These are phyloP conservation scores for Muscicapa striata DNA, from an alignment of 2,797 vertebrate species.

Conservation along the genomic window DNA sequence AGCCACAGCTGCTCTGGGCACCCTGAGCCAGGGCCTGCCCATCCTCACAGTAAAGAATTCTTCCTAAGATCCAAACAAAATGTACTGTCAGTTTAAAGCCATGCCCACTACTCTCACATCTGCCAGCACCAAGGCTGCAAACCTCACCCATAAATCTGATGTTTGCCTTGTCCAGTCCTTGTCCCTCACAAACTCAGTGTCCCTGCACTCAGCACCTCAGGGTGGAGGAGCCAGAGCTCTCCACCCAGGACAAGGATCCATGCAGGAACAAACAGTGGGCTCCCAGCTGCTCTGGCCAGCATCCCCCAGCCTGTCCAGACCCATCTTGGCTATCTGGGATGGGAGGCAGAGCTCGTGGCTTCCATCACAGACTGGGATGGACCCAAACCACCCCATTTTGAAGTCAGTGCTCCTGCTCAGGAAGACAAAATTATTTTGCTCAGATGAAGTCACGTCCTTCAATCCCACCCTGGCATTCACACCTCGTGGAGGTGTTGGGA, in stretches of 20 bases:
- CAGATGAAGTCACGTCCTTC: background rate
- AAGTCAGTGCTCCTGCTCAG: background rate
- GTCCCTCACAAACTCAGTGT: background rate
- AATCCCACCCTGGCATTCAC: background rate
- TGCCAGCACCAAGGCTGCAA: background rate
- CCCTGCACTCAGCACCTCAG: background rate
- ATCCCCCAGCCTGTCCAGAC: background rate
- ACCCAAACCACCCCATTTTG: rapidly evolving
- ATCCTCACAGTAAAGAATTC: background rate
- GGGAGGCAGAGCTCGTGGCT: background rate
- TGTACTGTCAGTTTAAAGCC: background rate
- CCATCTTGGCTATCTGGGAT: rapidly evolving
- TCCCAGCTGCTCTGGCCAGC: background rate
- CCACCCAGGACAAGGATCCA: background rate
- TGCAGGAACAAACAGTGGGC: background rate
- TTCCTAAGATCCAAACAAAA: background rate
- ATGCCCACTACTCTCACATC: background rate
- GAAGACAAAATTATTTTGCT: background rate
- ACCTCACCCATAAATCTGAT: background rate
- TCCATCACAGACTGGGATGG: rapidly evolving
- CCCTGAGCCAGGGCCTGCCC: rapidly evolving
- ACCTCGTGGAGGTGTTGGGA: background rate
- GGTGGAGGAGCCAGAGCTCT: background rate
- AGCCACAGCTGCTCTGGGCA: background rate
- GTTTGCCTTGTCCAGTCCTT: background rate